These are phyloP conservation scores for Littorina saxatilis DNA, from an alignment of 1,140 invertebrate species.

Conservation along the genomic window DNA sequence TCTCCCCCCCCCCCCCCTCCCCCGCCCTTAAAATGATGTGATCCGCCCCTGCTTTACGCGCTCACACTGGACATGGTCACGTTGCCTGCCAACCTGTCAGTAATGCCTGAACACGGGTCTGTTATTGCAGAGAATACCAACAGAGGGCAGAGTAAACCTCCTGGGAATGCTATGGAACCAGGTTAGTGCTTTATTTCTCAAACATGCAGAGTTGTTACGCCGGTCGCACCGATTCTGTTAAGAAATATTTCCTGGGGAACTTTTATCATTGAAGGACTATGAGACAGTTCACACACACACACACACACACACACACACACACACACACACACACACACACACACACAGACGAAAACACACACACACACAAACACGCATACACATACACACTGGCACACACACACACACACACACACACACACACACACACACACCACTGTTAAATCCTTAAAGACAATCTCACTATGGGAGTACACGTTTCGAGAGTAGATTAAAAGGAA, in stretches of 20 bases:
- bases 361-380: not conserved
- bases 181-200: too few relatives aligned
- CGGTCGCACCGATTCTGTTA: not conserved
- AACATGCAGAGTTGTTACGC: not conserved
- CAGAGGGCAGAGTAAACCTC: not conserved
- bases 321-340: not conserved
- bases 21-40: too few relatives aligned
- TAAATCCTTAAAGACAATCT: not conserved
- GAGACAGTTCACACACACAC: not conserved
- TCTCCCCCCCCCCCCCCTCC: too few relatives aligned
- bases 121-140: not conserved
- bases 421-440: too few relatives aligned
- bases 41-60: too few relatives aligned
- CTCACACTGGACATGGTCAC: too few relatives aligned
- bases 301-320: not conserved
- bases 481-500: not conserved
- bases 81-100: too few relatives aligned
- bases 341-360: not conserved
- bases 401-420: not conserved
- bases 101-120: too few relatives aligned
- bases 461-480: not conserved
- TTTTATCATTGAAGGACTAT: too few relatives aligned
- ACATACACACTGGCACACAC: not conserved
- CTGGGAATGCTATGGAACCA: too few relatives aligned
- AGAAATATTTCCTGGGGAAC: not conserved